Percentiles rank a stretch among this genome's conserved stretches.
These are phyloP conservation scores for Caerostris darwini DNA, from an alignment of 1,140 invertebrate genomes.

Conservation along the genomic window DNA sequence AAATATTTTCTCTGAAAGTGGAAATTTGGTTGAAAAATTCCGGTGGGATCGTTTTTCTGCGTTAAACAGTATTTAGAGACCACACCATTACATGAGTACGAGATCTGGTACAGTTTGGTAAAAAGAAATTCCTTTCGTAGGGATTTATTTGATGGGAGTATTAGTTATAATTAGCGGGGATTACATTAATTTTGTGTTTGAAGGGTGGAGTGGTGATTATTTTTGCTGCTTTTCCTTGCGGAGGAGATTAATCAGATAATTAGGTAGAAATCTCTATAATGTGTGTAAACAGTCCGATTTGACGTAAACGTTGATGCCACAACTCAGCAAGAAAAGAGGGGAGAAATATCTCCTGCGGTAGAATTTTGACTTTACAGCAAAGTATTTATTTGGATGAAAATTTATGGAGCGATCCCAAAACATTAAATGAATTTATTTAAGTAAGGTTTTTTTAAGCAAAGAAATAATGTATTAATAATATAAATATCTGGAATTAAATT, in stretches of 20 bases:
- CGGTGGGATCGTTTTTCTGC: background rate
- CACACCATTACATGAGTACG: background rate
- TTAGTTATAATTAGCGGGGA: background rate
- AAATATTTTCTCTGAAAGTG: background rate
- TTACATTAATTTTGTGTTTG: conserved; percentile 14
- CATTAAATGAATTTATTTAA: background rate
- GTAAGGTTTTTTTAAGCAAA: background rate
- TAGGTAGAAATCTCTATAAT: background rate
- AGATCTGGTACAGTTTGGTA: background rate
- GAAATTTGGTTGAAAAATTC: background rate
- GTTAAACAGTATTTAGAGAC: background rate
- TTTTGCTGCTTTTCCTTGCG: background rate
- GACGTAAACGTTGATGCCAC: background rate
- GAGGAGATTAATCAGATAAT: conserved; percentile 8
- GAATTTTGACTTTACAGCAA: background rate
- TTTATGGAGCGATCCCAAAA: background rate
- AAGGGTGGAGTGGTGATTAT: background rate
- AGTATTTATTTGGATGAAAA: background rate
- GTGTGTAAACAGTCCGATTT: background rate
- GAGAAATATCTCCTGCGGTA: background rate
- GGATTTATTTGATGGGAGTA: conserved; percentile 17
- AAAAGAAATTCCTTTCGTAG: background rate
- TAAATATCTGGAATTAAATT: background rate
- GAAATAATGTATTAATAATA: background rate
- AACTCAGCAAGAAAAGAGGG: background rate